Evolutionary conservation across 2,797 vertebrate species (phyloP).

Genomic region (Sebastes itinus): DNA sequence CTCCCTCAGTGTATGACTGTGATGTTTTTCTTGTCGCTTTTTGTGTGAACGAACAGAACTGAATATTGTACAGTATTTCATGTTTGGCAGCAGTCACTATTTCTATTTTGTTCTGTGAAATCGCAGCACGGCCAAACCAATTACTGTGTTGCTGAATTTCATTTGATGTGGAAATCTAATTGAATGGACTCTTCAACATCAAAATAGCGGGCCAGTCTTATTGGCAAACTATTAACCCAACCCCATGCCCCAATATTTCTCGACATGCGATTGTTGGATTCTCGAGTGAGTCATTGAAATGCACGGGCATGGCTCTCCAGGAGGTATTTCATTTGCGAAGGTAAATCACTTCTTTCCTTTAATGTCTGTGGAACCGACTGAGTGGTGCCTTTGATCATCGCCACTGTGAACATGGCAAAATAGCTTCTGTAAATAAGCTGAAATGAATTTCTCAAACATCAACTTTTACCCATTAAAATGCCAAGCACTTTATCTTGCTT

Average conservation of each 20-base stretch:
- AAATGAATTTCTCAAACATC: slow-evolving; percentile 52
- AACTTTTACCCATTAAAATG: slow-evolving; percentile 40
- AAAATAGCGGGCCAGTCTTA: slow-evolving; percentile 47
- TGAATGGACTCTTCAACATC: slow-evolving; percentile 48
- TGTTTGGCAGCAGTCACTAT: slow-evolving; percentile 23
- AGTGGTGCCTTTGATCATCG: slow-evolving; percentile 73
- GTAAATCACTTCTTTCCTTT: slow-evolving; percentile 73
- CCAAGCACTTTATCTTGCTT: slow-evolving; percentile 1
- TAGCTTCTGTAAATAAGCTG: slow-evolving; percentile 50
- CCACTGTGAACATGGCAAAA: slow-evolving; percentile 53
- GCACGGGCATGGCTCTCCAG: slow-evolving; percentile 52
- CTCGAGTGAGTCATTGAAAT: slow-evolving; percentile 65
- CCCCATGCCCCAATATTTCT: slow-evolving; percentile 58
- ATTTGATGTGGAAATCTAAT: slow-evolving; percentile 66
- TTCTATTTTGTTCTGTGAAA: slow-evolving; percentile 49
- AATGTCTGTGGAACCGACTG: slow-evolving; percentile 59
- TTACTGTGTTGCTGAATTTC: slow-evolving; percentile 49
- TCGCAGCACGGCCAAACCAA: slow-evolving; percentile 52
- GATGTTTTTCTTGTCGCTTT: slow-evolving; percentile 5
- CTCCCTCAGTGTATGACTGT: not conserved
- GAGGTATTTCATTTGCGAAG: slow-evolving; percentile 73
- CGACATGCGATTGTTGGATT: slow-evolving; percentile 49
- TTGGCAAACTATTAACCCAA: slow-evolving; percentile 69
- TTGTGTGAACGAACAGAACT: not conserved
- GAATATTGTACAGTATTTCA: slow-evolving; percentile 13